Conservation (phyloP, 2,797 vertebrate genomes). For the Ceryle rudis region DNA sequence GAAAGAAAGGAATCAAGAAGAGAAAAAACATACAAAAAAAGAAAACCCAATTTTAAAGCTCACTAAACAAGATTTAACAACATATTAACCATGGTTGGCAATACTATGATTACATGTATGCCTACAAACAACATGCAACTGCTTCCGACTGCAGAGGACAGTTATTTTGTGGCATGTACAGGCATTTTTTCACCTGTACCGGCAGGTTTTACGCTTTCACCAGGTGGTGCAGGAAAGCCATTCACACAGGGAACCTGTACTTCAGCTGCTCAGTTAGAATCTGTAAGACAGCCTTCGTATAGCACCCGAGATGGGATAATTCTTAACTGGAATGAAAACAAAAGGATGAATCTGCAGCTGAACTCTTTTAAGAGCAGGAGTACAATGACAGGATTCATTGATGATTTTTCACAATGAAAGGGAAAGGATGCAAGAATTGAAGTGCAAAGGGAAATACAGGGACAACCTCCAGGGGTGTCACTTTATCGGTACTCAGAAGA, state of each 20-base stretch:
- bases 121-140: neutral
- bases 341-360: neutral
- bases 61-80: neutral
- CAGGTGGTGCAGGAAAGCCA: neutral
- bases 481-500: neutral
- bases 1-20: neutral
- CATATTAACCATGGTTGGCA: neutral
- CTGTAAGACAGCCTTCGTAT: neutral
- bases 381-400: neutral
- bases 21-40: neutral
- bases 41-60: neutral
- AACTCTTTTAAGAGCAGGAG: neutral
- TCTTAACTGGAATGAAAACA: conserved; percentile 24
- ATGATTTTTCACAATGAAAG: neutral
- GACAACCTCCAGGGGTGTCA: neutral
- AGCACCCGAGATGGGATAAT: neutral
- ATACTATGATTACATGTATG: neutral
- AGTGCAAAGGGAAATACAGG: neutral
- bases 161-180: neutral
- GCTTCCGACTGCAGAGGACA: neutral
- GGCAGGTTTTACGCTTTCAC: conserved; percentile 34
- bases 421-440: neutral
- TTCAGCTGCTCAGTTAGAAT: conserved; percentile 44
- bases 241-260: conserved; percentile 28
- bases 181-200: conserved; percentile 41